phyloP scores from a whole-genome alignment of 2,113 vertebrate genomes.

The Onychostruthus taczanowskii region DNA sequence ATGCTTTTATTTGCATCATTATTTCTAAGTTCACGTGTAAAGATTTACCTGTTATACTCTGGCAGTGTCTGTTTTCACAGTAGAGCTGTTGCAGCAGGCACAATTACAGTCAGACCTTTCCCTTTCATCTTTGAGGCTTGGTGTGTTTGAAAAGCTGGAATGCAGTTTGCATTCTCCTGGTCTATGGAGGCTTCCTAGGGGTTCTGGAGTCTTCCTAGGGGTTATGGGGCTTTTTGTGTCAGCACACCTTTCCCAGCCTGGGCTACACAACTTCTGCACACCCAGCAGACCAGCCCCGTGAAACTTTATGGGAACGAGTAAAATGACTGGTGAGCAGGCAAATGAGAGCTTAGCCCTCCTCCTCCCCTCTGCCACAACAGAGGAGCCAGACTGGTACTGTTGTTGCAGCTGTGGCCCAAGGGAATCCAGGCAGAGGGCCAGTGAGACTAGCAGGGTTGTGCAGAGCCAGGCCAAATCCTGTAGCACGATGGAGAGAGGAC shows the following conservation, averaged over 20 bases:
- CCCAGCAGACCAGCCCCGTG: accelerated
- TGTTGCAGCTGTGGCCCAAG: neutral
- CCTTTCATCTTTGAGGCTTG: neutral
- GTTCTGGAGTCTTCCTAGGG: neutral
- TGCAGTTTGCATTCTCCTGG: neutral
- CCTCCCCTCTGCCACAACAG: neutral
- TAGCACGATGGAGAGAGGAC: neutral
- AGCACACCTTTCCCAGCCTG: accelerated
- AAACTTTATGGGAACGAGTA: neutral
- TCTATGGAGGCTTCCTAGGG: accelerated
- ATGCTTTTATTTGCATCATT: neutral
- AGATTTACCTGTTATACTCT: neutral
- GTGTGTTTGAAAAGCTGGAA: neutral
- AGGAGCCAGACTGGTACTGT: neutral
- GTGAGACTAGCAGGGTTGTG: neutral
- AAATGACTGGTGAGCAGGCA: neutral
- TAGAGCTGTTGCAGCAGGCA: neutral
- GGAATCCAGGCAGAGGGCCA: neutral
- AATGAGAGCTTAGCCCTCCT: neutral
- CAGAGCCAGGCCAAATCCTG: neutral
- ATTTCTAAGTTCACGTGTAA: neutral
- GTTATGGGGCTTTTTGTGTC: neutral
- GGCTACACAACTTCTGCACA: neutral
- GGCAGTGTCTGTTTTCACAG: neutral
- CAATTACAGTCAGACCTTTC: neutral